A percentile compares a stretch with the other conserved stretches of the same genome.
Evolutionary conservation across 2,113 vertebrate species (phyloP).

Genomic region (Tragulus kanchil): DNA sequence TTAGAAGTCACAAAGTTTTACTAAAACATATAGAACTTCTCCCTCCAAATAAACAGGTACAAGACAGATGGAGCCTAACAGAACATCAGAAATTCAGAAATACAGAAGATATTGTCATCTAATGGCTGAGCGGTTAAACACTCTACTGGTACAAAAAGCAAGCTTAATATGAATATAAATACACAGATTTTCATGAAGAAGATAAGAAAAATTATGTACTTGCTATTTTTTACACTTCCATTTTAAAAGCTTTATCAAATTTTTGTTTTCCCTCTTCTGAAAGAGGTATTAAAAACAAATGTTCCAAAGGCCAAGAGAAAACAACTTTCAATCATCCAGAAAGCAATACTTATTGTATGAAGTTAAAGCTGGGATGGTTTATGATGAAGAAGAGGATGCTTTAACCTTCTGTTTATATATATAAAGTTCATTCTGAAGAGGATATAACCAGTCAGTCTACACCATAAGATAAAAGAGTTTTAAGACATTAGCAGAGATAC

Average conservation of each 20-base stretch:
- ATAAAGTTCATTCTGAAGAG: neutral
- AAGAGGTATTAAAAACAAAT: neutral
- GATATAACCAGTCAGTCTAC: neutral
- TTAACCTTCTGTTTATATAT: neutral
- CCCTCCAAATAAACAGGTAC: neutral
- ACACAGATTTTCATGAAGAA: neutral
- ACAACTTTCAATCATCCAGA: neutral
- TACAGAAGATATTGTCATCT: neutral
- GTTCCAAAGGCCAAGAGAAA: neutral
- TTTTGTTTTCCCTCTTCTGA: neutral
- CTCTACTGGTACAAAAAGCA: neutral
- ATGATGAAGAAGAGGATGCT: neutral
- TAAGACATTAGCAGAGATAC: neutral
- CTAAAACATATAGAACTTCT: conserved; percentile 7
- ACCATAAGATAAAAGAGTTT: neutral
- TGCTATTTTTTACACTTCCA: neutral
- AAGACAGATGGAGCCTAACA: conserved; percentile 27
- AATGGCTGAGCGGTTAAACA: neutral
- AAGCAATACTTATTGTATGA: neutral
- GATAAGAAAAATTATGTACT: neutral
- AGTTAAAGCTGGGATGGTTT: neutral
- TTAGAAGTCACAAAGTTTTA: conserved; percentile 19
- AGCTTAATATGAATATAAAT: neutral
- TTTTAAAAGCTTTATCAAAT: conserved; percentile 43
- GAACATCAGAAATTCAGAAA: neutral